A percentile compares a stretch with the other conserved stretches of the same genome.
These are phyloP conservation scores for Sinodicranocentrus sp. DNA, from an alignment of 2,888 invertebrate species.

Conservation along the genomic window DNA sequence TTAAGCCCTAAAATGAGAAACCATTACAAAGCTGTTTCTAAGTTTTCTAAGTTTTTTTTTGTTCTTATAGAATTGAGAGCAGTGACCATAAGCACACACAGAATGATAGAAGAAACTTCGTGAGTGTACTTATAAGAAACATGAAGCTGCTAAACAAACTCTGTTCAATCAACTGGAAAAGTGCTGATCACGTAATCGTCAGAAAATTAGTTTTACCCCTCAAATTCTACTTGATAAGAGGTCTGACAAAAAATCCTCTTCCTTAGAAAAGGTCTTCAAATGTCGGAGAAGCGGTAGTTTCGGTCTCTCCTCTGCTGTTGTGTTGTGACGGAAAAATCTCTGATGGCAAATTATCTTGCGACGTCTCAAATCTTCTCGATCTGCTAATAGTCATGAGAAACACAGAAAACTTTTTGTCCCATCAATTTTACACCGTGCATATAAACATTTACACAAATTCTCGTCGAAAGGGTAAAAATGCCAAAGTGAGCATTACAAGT, in stretches of 20 bases:
- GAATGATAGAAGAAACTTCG: background rate
- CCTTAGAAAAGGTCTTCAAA: background rate
- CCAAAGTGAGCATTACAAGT: too few relatives aligned
- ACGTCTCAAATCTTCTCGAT: background rate
- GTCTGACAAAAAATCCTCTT: constrained; percentile 50
- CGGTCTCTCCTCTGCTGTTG: background rate
- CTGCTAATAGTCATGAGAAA: constrained; percentile 27
- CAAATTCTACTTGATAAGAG: constrained; percentile 62
- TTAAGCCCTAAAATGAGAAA: constrained; percentile 18
- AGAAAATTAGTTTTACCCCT: constrained; percentile 70
- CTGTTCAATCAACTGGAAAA: constrained; percentile 73
- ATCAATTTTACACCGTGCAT: background rate
- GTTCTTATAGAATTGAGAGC: constrained; percentile 24
- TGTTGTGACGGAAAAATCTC: background rate
- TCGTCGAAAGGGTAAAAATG: too few relatives aligned
- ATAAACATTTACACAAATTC: too few relatives aligned
- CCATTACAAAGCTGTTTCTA: constrained; percentile 18
- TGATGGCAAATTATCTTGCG: background rate
- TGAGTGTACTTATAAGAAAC: background rate
- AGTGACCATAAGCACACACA: constrained; percentile 9
- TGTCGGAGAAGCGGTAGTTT: constrained; percentile 26
- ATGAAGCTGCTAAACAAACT: constrained; percentile 72
- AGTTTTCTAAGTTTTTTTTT: too few relatives aligned
- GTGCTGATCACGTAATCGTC: constrained; percentile 73
- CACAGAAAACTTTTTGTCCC: constrained; percentile 36